A percentile compares a stretch with the other conserved stretches of the same genome.
These are phyloP conservation scores for Theretra japonica DNA, from an alignment of 2,888 invertebrate genomes.

Conservation along the genomic window DNA sequence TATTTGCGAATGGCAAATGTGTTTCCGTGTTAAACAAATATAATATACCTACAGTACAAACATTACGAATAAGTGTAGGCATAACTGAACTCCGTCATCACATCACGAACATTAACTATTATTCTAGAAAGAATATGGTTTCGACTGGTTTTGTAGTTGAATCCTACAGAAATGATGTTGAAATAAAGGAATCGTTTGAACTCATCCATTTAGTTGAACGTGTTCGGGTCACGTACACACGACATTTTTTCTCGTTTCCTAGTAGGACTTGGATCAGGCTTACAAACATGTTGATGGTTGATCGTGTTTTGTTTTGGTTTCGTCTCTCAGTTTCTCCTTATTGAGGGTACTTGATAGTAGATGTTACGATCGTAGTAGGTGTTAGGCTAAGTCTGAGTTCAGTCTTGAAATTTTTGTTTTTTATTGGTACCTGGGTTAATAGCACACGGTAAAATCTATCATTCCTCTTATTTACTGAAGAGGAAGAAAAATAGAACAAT, in stretches of 20 bases:
- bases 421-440: no score
- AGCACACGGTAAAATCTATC: no score
- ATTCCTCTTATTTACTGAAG: no score
- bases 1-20: constrained; percentile 14
- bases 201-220: neutral
- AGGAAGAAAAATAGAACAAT: no score
- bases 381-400: no score
- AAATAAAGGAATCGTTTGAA: neutral
- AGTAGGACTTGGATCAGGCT: neutral
- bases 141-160: neutral
- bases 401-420: no score
- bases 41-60: neutral
- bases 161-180: neutral
- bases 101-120: neutral
- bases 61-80: neutral
- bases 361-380: no score
- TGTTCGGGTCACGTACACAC: constrained; percentile 6
- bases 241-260: constrained; percentile 8
- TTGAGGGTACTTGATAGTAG: neutral
- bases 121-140: neutral
- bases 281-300: neutral
- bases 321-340: neutral
- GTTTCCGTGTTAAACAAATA: constrained; percentile 9
- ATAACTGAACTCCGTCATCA: neutral
- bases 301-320: neutral